phyloP scores from a whole-genome alignment of 2,888 invertebrate species.

The Troides helena region DNA sequence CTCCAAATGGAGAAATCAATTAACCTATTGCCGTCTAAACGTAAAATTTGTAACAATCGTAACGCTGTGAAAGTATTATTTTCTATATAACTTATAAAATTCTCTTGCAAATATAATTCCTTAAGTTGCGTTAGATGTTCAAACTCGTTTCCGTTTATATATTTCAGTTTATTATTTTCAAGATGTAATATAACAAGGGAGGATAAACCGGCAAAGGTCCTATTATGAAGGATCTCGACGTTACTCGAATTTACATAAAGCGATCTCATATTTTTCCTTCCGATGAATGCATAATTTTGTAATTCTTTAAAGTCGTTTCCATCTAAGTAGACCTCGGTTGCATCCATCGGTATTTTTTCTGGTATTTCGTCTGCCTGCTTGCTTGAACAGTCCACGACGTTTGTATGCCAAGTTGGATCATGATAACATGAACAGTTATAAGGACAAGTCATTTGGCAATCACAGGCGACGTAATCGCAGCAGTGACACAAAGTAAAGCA shows the following conservation, averaged over 20 bases:
- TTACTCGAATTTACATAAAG: slow-evolving; percentile 92
- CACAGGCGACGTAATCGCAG: slow-evolving; percentile 97
- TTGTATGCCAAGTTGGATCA: slow-evolving; percentile 95
- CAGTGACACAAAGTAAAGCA: slow-evolving; percentile 97
- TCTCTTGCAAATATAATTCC: slow-evolving; percentile 92
- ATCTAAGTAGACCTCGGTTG: slow-evolving; percentile 94
- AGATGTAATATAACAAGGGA: slow-evolving; percentile 90
- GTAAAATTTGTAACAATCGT: slow-evolving; percentile 86
- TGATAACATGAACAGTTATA: slow-evolving; percentile 96
- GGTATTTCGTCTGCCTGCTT: slow-evolving; percentile 89
- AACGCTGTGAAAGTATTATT: slow-evolving; percentile 89
- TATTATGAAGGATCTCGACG: slow-evolving; percentile 91
- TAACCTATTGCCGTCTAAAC: slow-evolving; percentile 91
- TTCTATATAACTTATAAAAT: slow-evolving; percentile 87
- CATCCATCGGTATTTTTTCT: slow-evolving; percentile 94
- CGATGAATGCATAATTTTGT: slow-evolving; percentile 93
- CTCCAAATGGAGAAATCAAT: slow-evolving; percentile 89
- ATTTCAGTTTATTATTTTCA: slow-evolving; percentile 90
- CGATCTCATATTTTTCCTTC: slow-evolving; percentile 92
- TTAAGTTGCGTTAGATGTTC: slow-evolving; percentile 88
- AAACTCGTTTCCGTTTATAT: slow-evolving; percentile 91
- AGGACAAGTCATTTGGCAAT: slow-evolving; percentile 98
- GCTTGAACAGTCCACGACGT: slow-evolving; percentile 94
- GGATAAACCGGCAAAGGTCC: slow-evolving; percentile 91
- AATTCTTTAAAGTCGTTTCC: slow-evolving; percentile 93